These are phyloP conservation scores for Tinea semifulvella DNA, from an alignment of 2,888 invertebrate genomes.

Conservation along the genomic window DNA sequence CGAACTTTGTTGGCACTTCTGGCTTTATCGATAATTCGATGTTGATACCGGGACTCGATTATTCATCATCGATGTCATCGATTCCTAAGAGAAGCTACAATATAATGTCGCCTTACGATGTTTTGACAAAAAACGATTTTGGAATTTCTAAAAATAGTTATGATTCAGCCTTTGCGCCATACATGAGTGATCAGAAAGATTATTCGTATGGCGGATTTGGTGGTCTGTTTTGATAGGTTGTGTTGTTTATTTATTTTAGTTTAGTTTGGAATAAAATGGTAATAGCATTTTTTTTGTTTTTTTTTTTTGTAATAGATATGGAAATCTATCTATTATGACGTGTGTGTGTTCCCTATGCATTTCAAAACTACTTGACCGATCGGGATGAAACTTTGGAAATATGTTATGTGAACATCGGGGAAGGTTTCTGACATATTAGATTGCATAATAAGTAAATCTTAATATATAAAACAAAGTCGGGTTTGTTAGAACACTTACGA, in stretches of 20 bases:
- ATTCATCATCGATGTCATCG: no score
- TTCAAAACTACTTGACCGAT: no score
- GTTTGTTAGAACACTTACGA: no score
- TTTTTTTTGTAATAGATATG: no score
- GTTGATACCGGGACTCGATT: neutral
- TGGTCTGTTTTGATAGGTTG: neutral
- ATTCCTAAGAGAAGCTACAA: conserved; percentile 1
- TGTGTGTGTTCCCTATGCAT: no score
- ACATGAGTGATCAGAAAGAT: neutral
- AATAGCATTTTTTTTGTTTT: neutral
- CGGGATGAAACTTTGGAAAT: no score
- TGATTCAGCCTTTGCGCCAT: conserved; percentile 1
- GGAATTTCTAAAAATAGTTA: neutral
- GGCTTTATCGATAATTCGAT: neutral
- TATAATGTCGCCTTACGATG: neutral
- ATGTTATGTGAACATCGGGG: no score
- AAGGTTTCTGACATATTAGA: no score
- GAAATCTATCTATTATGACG: no score
- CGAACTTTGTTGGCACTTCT: conserved; percentile 1
- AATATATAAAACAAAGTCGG: no score
- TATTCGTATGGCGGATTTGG: no score
- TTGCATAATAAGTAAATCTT: no score
- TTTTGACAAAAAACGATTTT: neutral
- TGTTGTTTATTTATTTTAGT: neutral
- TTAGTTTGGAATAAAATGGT: neutral